These are phyloP conservation scores for Poecilia latipinna DNA, from an alignment of 2,113 vertebrate species.

Conservation along the genomic window DNA sequence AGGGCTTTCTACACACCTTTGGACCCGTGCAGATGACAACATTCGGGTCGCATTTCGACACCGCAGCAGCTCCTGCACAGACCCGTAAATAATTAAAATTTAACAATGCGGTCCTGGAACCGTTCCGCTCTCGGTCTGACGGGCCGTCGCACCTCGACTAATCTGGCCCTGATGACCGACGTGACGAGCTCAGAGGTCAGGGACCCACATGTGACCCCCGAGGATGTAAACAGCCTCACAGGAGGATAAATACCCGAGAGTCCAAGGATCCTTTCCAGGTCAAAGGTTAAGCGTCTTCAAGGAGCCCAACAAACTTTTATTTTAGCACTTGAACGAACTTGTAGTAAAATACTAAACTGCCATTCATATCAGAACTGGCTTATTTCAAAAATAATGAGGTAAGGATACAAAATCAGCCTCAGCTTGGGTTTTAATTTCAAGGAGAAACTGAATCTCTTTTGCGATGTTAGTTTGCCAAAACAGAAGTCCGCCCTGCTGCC, in stretches of 20 bases:
- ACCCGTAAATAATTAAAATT: not conserved
- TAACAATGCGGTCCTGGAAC: not conserved
- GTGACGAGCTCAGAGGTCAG: not conserved
- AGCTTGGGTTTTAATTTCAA: not conserved
- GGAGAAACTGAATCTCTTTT: not conserved
- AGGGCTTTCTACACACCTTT: not conserved
- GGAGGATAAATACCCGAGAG: not conserved
- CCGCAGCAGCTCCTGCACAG: not conserved
- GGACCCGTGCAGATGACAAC: not conserved
- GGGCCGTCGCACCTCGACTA: not conserved
- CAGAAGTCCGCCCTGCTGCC: not conserved
- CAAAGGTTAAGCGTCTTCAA: not conserved
- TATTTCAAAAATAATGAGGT: not conserved
- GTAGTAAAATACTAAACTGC: too few relatives aligned
- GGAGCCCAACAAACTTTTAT: not conserved
- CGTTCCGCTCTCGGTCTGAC: not conserved
- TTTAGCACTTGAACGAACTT: not conserved
- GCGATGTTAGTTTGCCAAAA: not conserved
- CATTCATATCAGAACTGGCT: too few relatives aligned
- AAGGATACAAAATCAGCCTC: not conserved
- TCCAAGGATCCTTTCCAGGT: not conserved
- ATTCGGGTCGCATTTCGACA: not conserved
- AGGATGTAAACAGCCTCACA: not conserved
- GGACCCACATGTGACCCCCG: not conserved
- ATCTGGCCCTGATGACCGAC: not conserved